Conservation (phyloP, 2,113 vertebrate genomes). For the Myiozetetes cayanensis region DNA sequence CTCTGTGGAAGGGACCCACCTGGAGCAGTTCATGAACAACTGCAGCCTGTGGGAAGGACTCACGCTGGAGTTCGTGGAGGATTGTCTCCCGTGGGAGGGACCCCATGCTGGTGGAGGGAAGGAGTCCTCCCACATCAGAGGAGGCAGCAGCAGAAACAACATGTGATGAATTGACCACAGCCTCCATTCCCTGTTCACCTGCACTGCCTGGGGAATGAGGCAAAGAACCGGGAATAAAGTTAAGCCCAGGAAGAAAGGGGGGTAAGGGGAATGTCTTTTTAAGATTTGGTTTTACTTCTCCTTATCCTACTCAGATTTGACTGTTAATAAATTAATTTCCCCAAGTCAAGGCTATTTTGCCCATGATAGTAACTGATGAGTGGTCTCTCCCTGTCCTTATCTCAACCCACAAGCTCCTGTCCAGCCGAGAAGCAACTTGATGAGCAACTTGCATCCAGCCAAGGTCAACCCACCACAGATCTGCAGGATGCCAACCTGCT, state of each 20-base stretch:
- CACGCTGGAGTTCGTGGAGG: neutral
- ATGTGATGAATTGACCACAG: neutral
- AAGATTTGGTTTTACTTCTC: neutral
- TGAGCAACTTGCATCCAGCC: neutral
- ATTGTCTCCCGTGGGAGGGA: neutral
- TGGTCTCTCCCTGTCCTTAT: neutral
- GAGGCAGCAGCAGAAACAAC: neutral
- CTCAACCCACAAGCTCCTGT: neutral
- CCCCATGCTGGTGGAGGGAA: neutral
- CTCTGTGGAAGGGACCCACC: neutral
- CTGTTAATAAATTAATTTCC: neutral
- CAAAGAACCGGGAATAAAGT: neutral
- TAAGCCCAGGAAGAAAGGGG: neutral
- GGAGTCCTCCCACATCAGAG: neutral
- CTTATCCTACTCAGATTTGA: neutral
- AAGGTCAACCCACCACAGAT: neutral
- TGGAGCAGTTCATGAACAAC: neutral
- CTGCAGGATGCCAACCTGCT: neutral
- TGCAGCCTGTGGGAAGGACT: neutral
- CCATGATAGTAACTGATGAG: neutral
- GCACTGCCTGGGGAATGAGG: neutral
- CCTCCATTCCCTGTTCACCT: neutral
- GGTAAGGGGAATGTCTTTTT: neutral
- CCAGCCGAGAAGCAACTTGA: neutral
- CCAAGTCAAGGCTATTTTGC: neutral